Conservation (phyloP, 2,888 invertebrate species). For the Biston stratarius region DNA sequence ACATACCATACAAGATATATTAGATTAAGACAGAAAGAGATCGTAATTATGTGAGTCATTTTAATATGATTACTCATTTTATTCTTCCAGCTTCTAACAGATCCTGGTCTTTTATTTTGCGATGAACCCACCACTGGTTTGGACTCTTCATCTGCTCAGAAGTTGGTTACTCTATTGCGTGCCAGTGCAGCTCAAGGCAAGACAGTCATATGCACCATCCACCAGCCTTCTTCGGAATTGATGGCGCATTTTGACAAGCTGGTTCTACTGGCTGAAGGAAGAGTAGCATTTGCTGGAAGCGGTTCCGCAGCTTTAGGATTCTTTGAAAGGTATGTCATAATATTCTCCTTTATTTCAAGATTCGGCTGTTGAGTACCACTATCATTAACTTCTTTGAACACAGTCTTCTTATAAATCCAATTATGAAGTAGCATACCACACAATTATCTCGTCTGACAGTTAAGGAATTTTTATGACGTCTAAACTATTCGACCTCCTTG, state of each 20-base stretch:
- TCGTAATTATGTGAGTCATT: not conserved
- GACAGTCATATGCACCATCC: slow-evolving; percentile 96
- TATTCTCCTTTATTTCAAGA: not conserved
- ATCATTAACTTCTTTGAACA: not conserved
- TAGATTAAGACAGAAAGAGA: too few species aligned
- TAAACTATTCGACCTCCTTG: too few species aligned
- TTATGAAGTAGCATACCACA: too few species aligned
- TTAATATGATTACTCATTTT: not conserved
- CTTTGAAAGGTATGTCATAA: slow-evolving; percentile 87
- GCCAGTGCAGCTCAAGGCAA: slow-evolving; percentile 91
- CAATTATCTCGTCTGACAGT: too few species aligned
- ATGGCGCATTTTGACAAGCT: slow-evolving; percentile 93
- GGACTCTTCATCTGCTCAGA: slow-evolving; percentile 97
- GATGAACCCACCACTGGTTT: slow-evolving; percentile 98
- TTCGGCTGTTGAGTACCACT: not conserved
- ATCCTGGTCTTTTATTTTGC: slow-evolving; percentile 96
- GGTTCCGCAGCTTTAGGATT: slow-evolving; percentile 77
- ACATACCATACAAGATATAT: too few species aligned
- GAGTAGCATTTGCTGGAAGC: slow-evolving; percentile 94
- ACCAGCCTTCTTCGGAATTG: slow-evolving; percentile 96
- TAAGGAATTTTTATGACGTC: not conserved
- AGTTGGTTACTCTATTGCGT: slow-evolving; percentile 90
- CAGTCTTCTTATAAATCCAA: not conserved
- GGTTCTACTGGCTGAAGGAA: slow-evolving; percentile 94
- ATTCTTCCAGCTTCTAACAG: slow-evolving; percentile 90